Conservation (phyloP, 64 coral and sea anemone species). For the Stichodactyla helianthus region DNA sequence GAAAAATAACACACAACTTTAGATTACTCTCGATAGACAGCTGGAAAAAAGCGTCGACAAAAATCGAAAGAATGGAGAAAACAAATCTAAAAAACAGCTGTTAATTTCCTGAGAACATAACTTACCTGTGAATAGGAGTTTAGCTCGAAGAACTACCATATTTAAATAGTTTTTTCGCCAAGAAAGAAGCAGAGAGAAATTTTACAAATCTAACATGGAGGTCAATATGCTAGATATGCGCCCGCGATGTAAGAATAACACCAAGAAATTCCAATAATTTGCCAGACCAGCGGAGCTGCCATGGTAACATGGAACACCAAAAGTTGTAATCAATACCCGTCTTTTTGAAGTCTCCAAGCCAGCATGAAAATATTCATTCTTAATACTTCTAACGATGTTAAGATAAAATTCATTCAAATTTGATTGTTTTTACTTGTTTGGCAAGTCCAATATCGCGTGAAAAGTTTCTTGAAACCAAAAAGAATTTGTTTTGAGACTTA, state of each 20-base stretch:
- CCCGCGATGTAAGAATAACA: constrained; percentile 4
- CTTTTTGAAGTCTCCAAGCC: not conserved
- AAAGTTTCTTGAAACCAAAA: not conserved
- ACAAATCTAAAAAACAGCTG: not conserved
- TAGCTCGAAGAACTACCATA: constrained; percentile 83
- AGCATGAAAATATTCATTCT: constrained; percentile 3
- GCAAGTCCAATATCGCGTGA: not conserved
- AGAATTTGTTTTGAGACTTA: not conserved
- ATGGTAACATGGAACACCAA: not conserved
- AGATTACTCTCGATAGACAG: not conserved
- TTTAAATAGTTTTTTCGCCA: constrained; percentile 7
- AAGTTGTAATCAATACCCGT: constrained; percentile 8
- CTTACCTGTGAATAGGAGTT: constrained; percentile 73
- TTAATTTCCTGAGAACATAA: not conserved
- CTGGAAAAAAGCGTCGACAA: not conserved
- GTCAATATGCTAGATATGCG: not conserved
- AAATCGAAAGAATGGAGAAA: not conserved
- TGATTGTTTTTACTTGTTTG: not conserved
- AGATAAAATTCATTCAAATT: constrained; percentile 8
- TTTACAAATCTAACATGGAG: not conserved
- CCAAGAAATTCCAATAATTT: not conserved
- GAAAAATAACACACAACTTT: not conserved
- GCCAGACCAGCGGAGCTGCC: not conserved
- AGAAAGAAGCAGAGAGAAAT: not conserved
- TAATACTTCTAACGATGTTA: not conserved